Evolutionary conservation across 1,140 invertebrate species (phyloP).

Genomic region (Drosophila erecta): DNA sequence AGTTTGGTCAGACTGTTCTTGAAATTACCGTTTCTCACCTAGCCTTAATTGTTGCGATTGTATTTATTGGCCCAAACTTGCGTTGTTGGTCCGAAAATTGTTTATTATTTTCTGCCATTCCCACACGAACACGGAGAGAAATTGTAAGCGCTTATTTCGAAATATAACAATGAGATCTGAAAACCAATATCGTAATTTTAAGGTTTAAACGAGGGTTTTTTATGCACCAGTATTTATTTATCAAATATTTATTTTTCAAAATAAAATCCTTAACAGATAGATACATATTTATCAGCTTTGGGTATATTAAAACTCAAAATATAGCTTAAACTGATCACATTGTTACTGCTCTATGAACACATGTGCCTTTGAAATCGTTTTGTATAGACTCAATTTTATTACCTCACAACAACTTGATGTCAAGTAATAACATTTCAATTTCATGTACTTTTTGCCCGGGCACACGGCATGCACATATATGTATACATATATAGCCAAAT

Average conservation of each 20-base stretch:
- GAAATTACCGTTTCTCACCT: slow-evolving; percentile 69
- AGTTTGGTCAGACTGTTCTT: slow-evolving; percentile 56
- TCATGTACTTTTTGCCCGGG: slow-evolving; percentile 31
- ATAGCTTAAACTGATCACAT: not conserved
- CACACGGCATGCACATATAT: no score
- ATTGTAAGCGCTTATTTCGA: not conserved
- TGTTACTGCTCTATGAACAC: slow-evolving; percentile 17
- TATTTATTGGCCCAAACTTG: slow-evolving; percentile 37
- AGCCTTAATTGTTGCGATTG: slow-evolving; percentile 55
- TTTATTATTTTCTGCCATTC: slow-evolving; percentile 32
- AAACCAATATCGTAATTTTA: not conserved
- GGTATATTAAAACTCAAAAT: not conserved
- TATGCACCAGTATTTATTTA: not conserved
- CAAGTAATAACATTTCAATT: slow-evolving; percentile 59
- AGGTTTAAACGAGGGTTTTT: not conserved
- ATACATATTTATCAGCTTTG: no score
- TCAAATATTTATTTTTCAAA: no score
- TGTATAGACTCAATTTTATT: slow-evolving; percentile 72
- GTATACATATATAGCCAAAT: slow-evolving; percentile 32
- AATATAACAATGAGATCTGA: not conserved
- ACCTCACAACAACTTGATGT: slow-evolving; percentile 52
- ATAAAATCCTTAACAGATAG: no score
- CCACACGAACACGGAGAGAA: slow-evolving; percentile 16
- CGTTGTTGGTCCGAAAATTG: slow-evolving; percentile 14
- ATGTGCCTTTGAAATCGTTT: slow-evolving; percentile 28